phyloP scores from a whole-genome alignment of 2,797 vertebrate genomes.

The Sebastes flavidus region DNA sequence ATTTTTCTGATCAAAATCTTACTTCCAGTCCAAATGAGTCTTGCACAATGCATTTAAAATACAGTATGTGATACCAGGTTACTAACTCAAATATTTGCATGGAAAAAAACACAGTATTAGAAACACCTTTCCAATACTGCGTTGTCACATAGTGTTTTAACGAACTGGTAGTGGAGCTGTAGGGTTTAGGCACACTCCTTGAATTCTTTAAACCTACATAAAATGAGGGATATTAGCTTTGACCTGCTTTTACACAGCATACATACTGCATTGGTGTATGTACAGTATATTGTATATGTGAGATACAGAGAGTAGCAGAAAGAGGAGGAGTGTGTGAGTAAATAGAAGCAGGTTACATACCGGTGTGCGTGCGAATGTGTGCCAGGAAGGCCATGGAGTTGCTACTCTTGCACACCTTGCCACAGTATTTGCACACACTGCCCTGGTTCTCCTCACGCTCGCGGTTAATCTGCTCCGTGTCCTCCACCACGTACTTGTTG shows the following conservation, averaged over 20 bases:
- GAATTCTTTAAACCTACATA: no score
- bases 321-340: neutral
- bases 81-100: neutral
- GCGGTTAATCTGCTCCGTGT: conserved; percentile 97
- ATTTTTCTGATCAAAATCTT: neutral
- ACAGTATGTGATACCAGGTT: neutral
- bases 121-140: neutral
- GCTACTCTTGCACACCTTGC: conserved; percentile 98
- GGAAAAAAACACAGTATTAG: neutral
- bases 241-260: neutral
- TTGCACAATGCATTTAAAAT: neutral
- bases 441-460: conserved; percentile 98
- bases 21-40: neutral
- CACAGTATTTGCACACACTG: conserved; percentile 95
- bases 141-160: neutral
- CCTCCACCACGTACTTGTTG: conserved; percentile 97
- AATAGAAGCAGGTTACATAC: conserved; percentile 78
- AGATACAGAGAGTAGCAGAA: neutral
- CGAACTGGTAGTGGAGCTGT: neutral
- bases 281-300: neutral
- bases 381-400: conserved; percentile 99
- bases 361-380: conserved; percentile 97
- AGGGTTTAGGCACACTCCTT: neutral
- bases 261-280: neutral
- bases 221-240: neutral